Conservation (phyloP, 2,888 invertebrate species). For the Xestia c-nigrum region DNA sequence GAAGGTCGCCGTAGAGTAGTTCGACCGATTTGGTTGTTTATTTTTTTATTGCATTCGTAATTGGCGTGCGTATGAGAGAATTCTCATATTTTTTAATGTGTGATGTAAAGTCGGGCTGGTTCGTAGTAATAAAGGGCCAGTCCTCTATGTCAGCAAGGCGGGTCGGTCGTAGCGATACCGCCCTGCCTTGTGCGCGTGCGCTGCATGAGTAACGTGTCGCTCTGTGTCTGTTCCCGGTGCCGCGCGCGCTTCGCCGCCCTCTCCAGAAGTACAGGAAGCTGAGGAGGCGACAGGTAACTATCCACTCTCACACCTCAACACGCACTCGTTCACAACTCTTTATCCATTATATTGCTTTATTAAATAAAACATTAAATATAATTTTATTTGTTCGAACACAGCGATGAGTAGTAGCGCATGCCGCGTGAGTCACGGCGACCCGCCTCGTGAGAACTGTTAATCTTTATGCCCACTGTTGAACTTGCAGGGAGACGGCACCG, state of each 20-base stretch:
- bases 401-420: neutral
- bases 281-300: constrained; percentile 94
- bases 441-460: constrained; percentile 76
- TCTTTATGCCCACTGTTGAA: constrained; percentile 90
- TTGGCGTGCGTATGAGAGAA: neutral
- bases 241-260: constrained; percentile 70
- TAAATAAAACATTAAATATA: neutral
- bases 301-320: constrained; percentile 67
- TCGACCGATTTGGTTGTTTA: neutral
- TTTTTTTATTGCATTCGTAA: neutral
- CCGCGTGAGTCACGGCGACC: neutral
- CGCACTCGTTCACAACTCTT: too few relatives aligned
- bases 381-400: neutral
- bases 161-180: too few relatives aligned
- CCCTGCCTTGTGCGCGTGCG: neutral
- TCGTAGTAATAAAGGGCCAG: neutral
- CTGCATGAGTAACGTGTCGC: constrained; percentile 67
- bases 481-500: constrained; percentile 95
- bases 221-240: constrained; percentile 64
- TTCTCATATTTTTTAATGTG: neutral
- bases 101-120: neutral
- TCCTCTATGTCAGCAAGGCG: neutral
- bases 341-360: neutral
- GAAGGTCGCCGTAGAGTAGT: neutral
- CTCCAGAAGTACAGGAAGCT: constrained; percentile 96